Evolutionary conservation across 2,797 vertebrate species (phyloP), one percentile per base, ranked within the genome.

Genomic region (Epinephelus malabaricus): DNA sequence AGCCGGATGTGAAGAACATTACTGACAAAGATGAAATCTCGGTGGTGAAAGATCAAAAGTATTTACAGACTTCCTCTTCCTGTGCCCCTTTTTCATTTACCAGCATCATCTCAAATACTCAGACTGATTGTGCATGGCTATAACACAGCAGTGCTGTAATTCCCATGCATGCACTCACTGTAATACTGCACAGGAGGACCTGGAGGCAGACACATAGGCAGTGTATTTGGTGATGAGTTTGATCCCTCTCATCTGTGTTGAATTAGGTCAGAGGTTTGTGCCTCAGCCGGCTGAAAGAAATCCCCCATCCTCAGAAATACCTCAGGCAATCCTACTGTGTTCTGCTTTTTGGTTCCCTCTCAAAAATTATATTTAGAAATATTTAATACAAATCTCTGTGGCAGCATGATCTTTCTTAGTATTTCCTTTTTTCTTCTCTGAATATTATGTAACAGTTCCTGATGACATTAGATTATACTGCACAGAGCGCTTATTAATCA

Each of bases 191-290:
- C 27, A 63, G 47, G 50, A 54, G 5, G 21, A 4, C 10, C 5
- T 21, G 15, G 8, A n/a, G 4, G 45, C 14, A 25, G 14, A 21
- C 3, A 12, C 10, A 30, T 18, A 21, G 30, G 10, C n/a, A 38
- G 15, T 14, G 12, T 5, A 15, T 60, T 43, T 47, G 23, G n/a
- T 21, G 64, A 21, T 25, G 53, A 45, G 56, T 25, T 63, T 56
- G 7, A 60, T 61, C 67, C 3, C 19, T 17, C 43, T 79, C 54
- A 40, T 62, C 70, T 65, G 65, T 55, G 13, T 56, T 76, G 34
- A 45, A 56, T 74, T 23, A 51, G 12, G 46, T 49, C 40, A 55
- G 59, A 69, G 58, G 49, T 43, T 74, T 77, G 47, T 75, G 61
- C 18, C 25, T 59, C 46, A 46, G 14, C 47, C 38, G 19, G 25